phyloP scores from a whole-genome alignment of 2,113 vertebrate species.

The Neolamprologus sp. region DNA sequence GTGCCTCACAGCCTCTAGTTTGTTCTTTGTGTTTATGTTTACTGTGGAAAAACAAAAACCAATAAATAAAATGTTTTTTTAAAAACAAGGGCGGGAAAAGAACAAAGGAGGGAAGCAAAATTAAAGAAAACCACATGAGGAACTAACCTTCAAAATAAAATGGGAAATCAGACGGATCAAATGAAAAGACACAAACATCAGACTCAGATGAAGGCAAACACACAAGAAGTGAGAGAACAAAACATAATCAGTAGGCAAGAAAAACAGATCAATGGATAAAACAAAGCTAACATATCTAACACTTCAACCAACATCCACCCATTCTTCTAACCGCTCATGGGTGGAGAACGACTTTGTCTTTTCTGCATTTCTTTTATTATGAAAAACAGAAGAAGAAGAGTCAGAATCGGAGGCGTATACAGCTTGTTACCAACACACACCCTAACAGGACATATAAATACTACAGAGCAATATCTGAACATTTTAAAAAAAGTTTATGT shows the following conservation, averaged over 20 bases:
- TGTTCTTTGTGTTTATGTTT: not conserved
- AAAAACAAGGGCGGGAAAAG: rapidly evolving
- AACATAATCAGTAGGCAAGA: not conserved
- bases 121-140: not conserved
- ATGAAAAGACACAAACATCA: not conserved
- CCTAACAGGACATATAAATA: rapidly evolving
- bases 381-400: not conserved
- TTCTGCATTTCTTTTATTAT: not conserved
- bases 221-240: not conserved
- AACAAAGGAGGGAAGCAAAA: not conserved
- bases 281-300: not conserved
- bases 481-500: not conserved
- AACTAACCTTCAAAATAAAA: not conserved
- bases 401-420: rapidly evolving
- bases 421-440: not conserved
- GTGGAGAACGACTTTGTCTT: not conserved
- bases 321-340: not conserved
- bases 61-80: not conserved
- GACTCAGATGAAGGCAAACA: not conserved
- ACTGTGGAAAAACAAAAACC: rapidly evolving
- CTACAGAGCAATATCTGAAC: not conserved
- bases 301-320: not conserved
- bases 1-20: not conserved
- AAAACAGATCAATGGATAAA: not conserved
- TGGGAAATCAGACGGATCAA: rapidly evolving